Evolutionary conservation across 1,140 invertebrate species (phyloP), one percentile per base, ranked within the genome.

Genomic region (Ditylenchus dipsaci): DNA sequence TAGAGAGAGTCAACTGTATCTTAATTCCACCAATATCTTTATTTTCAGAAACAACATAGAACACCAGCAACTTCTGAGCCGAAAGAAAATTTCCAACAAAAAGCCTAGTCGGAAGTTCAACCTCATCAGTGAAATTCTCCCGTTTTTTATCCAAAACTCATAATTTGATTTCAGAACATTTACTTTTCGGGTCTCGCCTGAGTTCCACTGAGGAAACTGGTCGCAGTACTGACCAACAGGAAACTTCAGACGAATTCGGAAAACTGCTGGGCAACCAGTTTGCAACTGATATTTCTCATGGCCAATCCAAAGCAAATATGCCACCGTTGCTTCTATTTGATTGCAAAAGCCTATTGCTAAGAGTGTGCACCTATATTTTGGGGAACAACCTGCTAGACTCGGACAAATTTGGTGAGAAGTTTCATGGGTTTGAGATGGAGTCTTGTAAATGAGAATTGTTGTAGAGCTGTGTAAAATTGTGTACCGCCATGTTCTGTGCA

Each of bases 21-120:
- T 57, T 26, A 47, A 47, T 17, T 47, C 15, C 15, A 47, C 45
- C 53, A 11, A 11, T 26, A 57, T 26, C 11, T 11, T 5, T 3
- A 57, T 57, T 23, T 29, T 26, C 53, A 61, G 59, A 61, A 45
- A 45, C 27, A 61, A 23, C n/a, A 30, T 61, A 19, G 59, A 61
- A 19, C 59, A 45, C 15, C 59, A 30, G n/a, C 59, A 33, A n/a
- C 3, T 61, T 3, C 19, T 61, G 3, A 19, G n/a, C 29, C 3
- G 27, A 15, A 33, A 61, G n/a, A 29, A 30, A 11, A 30, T 57
- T 23, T 11, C 11, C 3, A 11, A 3, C 53, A 57, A 30, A 57
- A 57, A 57, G 29, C 53, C 49, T 7, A 19, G 15, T 26, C 49
- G 49, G 17, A 61, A 33, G 27, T 45, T 38, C 27, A 30, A 61